Evolutionary conservation across 2,797 vertebrate species (phyloP), one percentile per base, ranked within the genome.

Genomic region (Lutjanus campechanus): DNA sequence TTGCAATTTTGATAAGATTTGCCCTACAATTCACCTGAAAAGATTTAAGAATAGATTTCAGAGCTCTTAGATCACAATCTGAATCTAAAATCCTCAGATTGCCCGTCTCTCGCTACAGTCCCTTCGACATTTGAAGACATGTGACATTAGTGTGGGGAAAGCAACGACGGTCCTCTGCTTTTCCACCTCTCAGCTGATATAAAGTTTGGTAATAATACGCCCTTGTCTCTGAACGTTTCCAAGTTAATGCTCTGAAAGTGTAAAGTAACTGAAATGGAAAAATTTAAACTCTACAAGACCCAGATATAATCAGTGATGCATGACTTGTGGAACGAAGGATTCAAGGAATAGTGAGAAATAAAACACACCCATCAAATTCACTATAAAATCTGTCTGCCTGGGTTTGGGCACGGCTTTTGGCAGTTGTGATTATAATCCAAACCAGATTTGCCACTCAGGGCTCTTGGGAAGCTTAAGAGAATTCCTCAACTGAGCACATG

Each of bases 371-470:
- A 75, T 85, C 68, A 70, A 83, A 73, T 62, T 59, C 29, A 20
- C 63, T 47, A 59, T 91, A 81, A 90, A 88, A 81, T 75, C 5
- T 60, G 85, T 84, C 82, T 88, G 81, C 69, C 58, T 47, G 69
- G 53, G 76, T 86, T 84, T 58, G 75, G 87, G 68, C 68, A 81
- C 67, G 69, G 47, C 20, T 84, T 55, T 80, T 80, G 62, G 84
- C 84, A 85, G 25, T 79, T 85, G 81, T 73, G 81, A 69, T 87
- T 82, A 25, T 83, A 89, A 89, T 89, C 43, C 47, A 81, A 91
- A 85, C 81, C 89, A 90, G 82, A 92, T 87, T 88, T 88, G 69
- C 58, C 76, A 65, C 74, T 86, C 29, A 2, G 49, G 53, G 46
- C 51, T 82, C 22, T 83, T 69, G 61, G 55, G 69, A 82, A 67